A percentile compares a stretch with the other conserved stretches of the same genome.
These are phyloP conservation scores for Sus scrofa DNA, from an alignment of 2,113 vertebrate genomes.

Conservation along the genomic window T2T-Sscrofa CM000827.6:48807501-48808000, in stretches of 20 bases:
- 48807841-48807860: background rate
- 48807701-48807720: background rate
- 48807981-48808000: background rate
- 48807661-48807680: background rate
- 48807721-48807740: background rate
- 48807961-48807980: background rate
- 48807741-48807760: background rate
- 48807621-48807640: background rate
- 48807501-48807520: background rate
- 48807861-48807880: background rate
- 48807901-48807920: background rate
- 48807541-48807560: background rate
- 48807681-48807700: accelerated
- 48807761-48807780: background rate
- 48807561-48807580: background rate
- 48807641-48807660: background rate
- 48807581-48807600: background rate
- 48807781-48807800: background rate
- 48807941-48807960: background rate
- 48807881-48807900: background rate
- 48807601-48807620: background rate
- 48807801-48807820: background rate
- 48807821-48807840: too few species aligned
- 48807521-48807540: background rate
- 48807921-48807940: background rate